Evolutionary conservation across 2,888 invertebrate species (phyloP), one percentile per base, ranked within the genome.

Genomic region (Euplexia lucipara): DNA sequence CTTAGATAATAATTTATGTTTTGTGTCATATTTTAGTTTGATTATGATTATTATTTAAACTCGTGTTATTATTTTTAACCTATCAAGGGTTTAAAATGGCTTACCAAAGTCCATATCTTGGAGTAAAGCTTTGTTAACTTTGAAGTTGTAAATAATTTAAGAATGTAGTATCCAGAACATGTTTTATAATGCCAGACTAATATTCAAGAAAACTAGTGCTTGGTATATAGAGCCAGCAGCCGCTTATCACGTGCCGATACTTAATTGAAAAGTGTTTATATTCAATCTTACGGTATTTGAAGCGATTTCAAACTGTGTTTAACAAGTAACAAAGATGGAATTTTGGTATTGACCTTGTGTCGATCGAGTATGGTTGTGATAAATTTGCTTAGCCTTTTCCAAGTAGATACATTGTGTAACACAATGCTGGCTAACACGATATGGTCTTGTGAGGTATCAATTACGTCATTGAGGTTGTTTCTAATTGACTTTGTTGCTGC

Each of bases 1-100:
- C 81, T 91, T 92, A 91, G 89, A 83, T 90, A 89, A 90, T 92
- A 92, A 91, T 88, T 83, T 84, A 74, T 88, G 86, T 83, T 86
- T 84, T 87, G 83, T 85, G 82, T 86, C 78, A 75, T 82, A 82
- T 83, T 83, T 83, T 77, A 77, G 68, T 85, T 86, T 86, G 86
- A 82, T 87, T 86, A 74, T n/a, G n/a, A n/a, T 65, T 26, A 26
- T 26, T 26, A 26, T 26, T 26, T 26, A 78, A 53, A 77, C 82
- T 88, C 85, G 83, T 89, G 88, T 88, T 87, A 86, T 89, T 86
- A 85, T 87, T 86, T 78, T 78, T 60, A 80, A 67, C 59, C 41
- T 30, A 42, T 54, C 32, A 47, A 75, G 18, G 48, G 66, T 56
- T 62, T 63, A 35, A 45, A 67, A 73, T n/a, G 59, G 65, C 73